phyloP scores from a whole-genome alignment of 2,888 invertebrate genomes.

The Hedychridium roseum region DNA sequence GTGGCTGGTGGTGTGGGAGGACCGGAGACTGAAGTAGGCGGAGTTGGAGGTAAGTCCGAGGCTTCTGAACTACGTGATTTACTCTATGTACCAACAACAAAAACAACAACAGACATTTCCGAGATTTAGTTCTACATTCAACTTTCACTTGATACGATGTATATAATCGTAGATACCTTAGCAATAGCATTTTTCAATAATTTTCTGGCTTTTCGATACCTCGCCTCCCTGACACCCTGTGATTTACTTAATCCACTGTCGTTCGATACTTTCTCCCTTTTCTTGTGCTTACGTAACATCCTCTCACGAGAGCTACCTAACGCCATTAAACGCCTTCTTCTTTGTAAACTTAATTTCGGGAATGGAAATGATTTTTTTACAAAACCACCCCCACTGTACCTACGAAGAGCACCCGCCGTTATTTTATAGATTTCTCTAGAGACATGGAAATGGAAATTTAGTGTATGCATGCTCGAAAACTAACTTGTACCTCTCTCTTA shows the following conservation, averaged over 20 bases:
- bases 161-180: slow-evolving; percentile 50
- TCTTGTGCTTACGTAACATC: slow-evolving; percentile 60
- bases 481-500: slow-evolving; percentile 53
- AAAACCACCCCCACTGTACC: slow-evolving; percentile 67
- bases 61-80: slow-evolving; percentile 59
- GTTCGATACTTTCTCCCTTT: slow-evolving; percentile 50
- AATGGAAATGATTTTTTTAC: slow-evolving; percentile 70
- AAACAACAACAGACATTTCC: not conserved
- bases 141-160: not conserved
- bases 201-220: slow-evolving; percentile 62
- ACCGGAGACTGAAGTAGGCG: slow-evolving; percentile 70
- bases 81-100: slow-evolving; percentile 42
- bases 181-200: slow-evolving; percentile 63
- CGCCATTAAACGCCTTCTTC: slow-evolving; percentile 65
- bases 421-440: too few relatives aligned
- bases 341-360: slow-evolving; percentile 66
- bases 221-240: slow-evolving; percentile 55
- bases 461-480: too few relatives aligned
- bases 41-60: slow-evolving; percentile 70
- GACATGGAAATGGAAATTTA: too few relatives aligned
- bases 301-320: slow-evolving; percentile 61
- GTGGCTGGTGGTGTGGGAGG: slow-evolving; percentile 69
- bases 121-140: not conserved
- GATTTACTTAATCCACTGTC: slow-evolving; percentile 47
- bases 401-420: slow-evolving; percentile 32